Base-by-base conservation (phyloP, 2,797 vertebrate genomes). In the Sarcophilus harrisii region DNA sequence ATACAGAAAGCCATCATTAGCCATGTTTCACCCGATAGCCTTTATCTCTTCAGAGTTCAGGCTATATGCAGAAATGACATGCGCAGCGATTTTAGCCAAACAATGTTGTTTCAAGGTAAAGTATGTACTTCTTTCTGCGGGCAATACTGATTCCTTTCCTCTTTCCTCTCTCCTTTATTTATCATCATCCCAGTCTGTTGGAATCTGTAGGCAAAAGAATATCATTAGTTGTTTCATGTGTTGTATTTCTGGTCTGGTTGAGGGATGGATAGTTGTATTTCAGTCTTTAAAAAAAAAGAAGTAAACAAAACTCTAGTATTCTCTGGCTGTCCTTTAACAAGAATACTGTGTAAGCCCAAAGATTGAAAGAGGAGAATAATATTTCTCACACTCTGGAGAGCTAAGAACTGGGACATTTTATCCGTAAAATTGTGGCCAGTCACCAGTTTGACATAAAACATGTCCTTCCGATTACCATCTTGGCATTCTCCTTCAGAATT, bases 81-180 rank as follows among this genome's bases (percentile, higher is more conserved):
- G 99, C 99, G 99, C 98, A 99, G 99, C 93, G 99, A 99, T 99
- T 99, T 99, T 99, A 99, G 99, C 98, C 99, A 99, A 98, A 99
- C 99, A 96, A 99, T 99, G 99, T 99, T 99, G 94, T 99, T 99
- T 98, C 99, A 99, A 99, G 99, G 99, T 99, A 99, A 99, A 98
- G 94, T 90, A 1, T 58, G 87, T 8, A 18, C 32, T 13, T 49
- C 62, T 12, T 6, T 3, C 0, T 45, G 45, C 1, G 9, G 0
- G 2, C 27, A 0, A 1, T 0, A 49, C 27, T 45, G 4, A 9
- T 0, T 0, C 52, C 87, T 90, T 29, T 24, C 49, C 30, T 8
- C 18, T 1, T 16, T 2, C 52, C 45, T 4, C 24, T 1, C 58
- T 38, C 3, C n/a, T 16, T 16, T 1, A 0, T 8, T 30, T 29